Percentiles rank a stretch among this genome's conserved stretches.
Conservation (phyloP, 1,140 invertebrate species). For the Drosophila gunungcola region DNA sequence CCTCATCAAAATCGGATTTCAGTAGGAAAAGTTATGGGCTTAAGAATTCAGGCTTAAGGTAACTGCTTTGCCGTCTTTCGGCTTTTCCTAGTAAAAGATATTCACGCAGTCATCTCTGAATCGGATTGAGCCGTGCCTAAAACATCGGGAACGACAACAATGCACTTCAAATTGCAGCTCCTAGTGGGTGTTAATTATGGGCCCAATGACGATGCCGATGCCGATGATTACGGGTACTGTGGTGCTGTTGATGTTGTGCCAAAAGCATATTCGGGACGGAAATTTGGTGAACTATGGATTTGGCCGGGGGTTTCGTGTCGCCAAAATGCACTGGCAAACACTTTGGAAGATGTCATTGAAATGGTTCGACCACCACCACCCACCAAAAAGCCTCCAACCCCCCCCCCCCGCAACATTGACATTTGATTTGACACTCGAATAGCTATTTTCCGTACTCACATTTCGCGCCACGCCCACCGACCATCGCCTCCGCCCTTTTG, state of each 20-base stretch:
- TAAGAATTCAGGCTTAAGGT: no score
- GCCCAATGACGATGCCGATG: slow-evolving; percentile 10
- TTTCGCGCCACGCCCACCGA: slow-evolving; percentile 14
- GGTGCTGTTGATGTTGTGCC: slow-evolving; percentile 11
- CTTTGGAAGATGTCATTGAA: slow-evolving; percentile 68
- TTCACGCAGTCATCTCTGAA: slow-evolving; percentile 16
- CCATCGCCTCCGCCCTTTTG: not conserved
- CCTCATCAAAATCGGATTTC: no score
- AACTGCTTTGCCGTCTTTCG: no score
- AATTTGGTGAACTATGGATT: not conserved
- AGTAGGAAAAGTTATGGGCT: no score
- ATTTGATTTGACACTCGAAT: slow-evolving; percentile 80
- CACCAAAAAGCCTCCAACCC: slow-evolving; percentile 9
- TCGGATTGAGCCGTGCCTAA: not conserved
- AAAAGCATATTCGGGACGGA: slow-evolving; percentile 1
- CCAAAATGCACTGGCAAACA: slow-evolving; percentile 54
- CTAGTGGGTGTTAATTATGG: slow-evolving; percentile 43
- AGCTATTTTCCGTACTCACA: slow-evolving; percentile 64
- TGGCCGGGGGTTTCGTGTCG: not conserved
- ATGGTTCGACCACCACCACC: slow-evolving; percentile 38
- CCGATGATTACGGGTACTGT: slow-evolving; percentile 1
- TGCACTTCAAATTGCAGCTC: slow-evolving; percentile 33
- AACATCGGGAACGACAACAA: slow-evolving; percentile 23
- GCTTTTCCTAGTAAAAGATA: no score
- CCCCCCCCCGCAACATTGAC: slow-evolving; percentile 22